phyloP scores from a whole-genome alignment of 2,888 invertebrate genomes.

The Venustoraphidia nigricollis region DNA sequence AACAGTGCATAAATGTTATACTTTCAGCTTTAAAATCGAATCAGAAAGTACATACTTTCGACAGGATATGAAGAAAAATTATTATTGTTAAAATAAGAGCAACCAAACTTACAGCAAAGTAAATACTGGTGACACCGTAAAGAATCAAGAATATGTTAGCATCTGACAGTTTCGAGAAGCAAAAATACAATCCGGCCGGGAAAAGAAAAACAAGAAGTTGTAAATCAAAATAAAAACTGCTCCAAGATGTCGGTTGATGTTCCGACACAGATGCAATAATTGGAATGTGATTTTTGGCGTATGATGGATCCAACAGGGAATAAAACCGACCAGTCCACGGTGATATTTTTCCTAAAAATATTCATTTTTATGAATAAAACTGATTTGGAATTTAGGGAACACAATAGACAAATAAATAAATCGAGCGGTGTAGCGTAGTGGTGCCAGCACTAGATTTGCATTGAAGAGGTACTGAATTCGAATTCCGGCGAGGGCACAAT shows the following conservation, averaged over 20 bases:
- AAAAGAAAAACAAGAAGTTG: slow-evolving; percentile 92
- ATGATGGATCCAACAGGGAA: slow-evolving; percentile 88
- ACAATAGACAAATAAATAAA: slow-evolving; percentile 1
- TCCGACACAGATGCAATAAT: slow-evolving; percentile 96
- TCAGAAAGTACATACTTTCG: no score
- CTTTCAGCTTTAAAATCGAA: no score
- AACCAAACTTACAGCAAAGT: slow-evolving; percentile 70
- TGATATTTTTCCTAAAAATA: slow-evolving; percentile 62
- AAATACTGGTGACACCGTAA: slow-evolving; percentile 95
- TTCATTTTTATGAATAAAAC: slow-evolving; percentile 1
- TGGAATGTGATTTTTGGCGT: slow-evolving; percentile 97
- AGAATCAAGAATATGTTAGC: slow-evolving; percentile 94
- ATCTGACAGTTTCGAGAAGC: slow-evolving; percentile 86
- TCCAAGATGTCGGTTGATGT: slow-evolving; percentile 98
- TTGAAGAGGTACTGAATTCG: no score
- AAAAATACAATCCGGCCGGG: slow-evolving; percentile 93
- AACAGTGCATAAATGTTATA: no score
- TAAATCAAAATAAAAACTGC: slow-evolving; percentile 94
- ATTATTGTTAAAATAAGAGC: not conserved
- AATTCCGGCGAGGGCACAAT: no score
- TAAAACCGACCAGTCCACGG: slow-evolving; percentile 98
- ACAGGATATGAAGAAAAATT: no score
- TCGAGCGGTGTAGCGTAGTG: no score
- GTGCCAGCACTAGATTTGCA: no score
- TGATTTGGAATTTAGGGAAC: not conserved